Evolutionary conservation across 2,888 invertebrate species (phyloP).

Genomic region (Aleiodes alternator): DNA sequence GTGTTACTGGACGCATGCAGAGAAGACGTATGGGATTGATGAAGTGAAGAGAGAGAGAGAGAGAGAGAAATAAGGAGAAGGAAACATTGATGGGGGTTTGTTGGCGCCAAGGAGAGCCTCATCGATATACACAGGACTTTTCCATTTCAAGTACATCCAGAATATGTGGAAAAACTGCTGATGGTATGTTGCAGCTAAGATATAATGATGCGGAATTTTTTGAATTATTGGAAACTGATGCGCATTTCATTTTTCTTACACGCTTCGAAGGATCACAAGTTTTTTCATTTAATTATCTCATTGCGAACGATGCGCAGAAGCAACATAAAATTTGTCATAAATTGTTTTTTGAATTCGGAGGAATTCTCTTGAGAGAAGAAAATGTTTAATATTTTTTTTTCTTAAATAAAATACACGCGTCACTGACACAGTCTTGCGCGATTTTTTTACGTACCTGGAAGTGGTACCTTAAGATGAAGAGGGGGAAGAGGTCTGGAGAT

Average conservation of each 20-base stretch:
- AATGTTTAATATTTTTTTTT: too few species aligned
- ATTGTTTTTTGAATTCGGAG: too few species aligned
- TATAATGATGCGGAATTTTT: conserved; percentile 13
- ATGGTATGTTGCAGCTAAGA: conserved; percentile 9
- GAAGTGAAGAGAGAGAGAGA: too few species aligned
- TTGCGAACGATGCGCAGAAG: too few species aligned
- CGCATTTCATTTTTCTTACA: background rate
- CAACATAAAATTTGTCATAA: too few species aligned
- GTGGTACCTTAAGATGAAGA: too few species aligned
- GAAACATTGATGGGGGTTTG: conserved; percentile 15
- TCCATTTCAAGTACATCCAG: conserved; percentile 4
- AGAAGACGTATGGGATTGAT: conserved; percentile 3
- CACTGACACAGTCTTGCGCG: too few species aligned
- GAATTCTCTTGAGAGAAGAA: too few species aligned
- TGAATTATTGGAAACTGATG: conserved; percentile 15
- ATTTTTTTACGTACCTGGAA: too few species aligned
- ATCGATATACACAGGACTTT: conserved; percentile 19
- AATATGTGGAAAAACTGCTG: conserved; percentile 1
- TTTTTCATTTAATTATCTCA: background rate
- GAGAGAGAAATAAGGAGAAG: background rate
- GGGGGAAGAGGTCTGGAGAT: too few species aligned
- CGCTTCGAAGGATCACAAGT: background rate
- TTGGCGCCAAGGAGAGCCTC: conserved; percentile 33
- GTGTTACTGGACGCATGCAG: conserved; percentile 24
- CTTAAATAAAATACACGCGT: too few species aligned